These are phyloP conservation scores for Aplocera efformata DNA, from an alignment of 2,888 invertebrate genomes.

Conservation along the genomic window DNA sequence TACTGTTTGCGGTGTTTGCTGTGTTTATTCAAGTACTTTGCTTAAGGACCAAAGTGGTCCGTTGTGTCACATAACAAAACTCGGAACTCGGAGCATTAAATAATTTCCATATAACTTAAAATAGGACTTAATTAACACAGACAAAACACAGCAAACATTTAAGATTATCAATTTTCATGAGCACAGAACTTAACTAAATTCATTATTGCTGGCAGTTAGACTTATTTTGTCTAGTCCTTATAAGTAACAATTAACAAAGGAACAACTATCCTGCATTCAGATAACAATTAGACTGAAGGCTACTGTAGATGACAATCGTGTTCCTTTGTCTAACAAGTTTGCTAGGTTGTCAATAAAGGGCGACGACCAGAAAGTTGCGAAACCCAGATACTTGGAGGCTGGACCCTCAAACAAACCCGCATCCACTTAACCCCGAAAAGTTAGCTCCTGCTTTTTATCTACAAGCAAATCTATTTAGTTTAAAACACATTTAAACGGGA, in stretches of 20 bases:
- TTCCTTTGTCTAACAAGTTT: constrained; percentile 51
- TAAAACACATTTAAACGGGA: constrained; percentile 38
- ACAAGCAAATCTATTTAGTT: constrained; percentile 61
- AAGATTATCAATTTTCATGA: neutral
- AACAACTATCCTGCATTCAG: constrained; percentile 19
- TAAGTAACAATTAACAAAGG: constrained; percentile 31
- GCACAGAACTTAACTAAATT: too few species aligned
- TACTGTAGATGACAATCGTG: constrained; percentile 19
- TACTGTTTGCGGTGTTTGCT: constrained; percentile 6
- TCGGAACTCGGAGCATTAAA: too few species aligned
- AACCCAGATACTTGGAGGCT: constrained; percentile 75
- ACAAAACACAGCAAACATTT: neutral
- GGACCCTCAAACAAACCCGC: constrained; percentile 67
- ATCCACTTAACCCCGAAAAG: constrained; percentile 63
- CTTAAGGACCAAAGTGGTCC: neutral
- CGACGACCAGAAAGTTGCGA: constrained; percentile 58
- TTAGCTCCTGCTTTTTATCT: constrained; percentile 60
- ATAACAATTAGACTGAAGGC: constrained; percentile 21
- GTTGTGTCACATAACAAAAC: neutral
- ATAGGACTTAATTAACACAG: too few species aligned
- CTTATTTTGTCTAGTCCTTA: constrained; percentile 24
- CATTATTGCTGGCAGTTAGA: neutral
- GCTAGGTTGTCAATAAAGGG: constrained; percentile 44
- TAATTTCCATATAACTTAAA: too few species aligned
- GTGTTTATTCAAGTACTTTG: constrained; percentile 4